Evolutionary conservation across 2,113 vertebrate species (phyloP).

Genomic region (Dolichotis patagonum): DNA sequence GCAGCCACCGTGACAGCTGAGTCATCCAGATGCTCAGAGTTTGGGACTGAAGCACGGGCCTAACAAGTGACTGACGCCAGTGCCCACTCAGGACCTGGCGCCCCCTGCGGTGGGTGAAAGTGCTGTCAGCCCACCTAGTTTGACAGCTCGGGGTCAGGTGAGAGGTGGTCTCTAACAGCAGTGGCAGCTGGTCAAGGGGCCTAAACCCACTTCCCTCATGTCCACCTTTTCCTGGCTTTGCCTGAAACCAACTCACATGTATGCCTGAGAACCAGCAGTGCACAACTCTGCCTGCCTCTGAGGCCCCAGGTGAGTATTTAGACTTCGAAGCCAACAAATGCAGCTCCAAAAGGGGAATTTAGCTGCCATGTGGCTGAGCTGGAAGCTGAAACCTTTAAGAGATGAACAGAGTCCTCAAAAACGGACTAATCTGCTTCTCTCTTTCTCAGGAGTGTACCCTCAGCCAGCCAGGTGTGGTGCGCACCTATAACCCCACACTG

Average conservation of each 20-base stretch:
- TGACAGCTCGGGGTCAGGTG: background rate
- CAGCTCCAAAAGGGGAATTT: background rate
- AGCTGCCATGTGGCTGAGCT: background rate
- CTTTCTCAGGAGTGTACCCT: background rate
- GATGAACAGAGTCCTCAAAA: too few relatives aligned
- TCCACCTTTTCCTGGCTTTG: accelerated
- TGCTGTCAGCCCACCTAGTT: accelerated
- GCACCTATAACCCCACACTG: background rate
- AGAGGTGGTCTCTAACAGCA: too few relatives aligned
- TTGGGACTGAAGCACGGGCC: too few relatives aligned
- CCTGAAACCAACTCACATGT: background rate
- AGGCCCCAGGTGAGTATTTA: background rate
- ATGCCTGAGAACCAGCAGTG: accelerated
- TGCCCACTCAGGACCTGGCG: background rate
- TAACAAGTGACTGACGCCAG: background rate
- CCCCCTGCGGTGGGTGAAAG: background rate
- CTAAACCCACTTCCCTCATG: accelerated
- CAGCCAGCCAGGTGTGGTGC: background rate
- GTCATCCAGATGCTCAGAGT: background rate
- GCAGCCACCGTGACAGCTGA: background rate
- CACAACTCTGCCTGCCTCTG: background rate
- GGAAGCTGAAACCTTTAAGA: background rate
- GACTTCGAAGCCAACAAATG: background rate
- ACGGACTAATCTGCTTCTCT: background rate
- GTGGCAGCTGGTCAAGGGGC: background rate